Conservation (phyloP, 2,113 vertebrate genomes). For the Morone chrysops region DNA sequence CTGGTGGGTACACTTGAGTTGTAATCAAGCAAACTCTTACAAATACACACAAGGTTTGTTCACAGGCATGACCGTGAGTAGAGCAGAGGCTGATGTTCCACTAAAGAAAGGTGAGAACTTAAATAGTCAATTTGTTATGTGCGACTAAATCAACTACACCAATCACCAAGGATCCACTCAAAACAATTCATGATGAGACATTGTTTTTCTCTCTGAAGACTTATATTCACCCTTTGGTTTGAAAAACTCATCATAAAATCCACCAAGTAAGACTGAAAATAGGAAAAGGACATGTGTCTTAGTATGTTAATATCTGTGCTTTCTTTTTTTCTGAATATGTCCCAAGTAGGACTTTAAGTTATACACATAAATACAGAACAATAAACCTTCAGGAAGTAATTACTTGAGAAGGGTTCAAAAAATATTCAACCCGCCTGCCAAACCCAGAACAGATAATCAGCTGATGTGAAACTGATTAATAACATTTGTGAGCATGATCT, state of each 20-base stretch:
- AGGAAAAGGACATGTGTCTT: neutral
- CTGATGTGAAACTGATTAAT: neutral
- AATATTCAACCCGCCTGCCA: neutral
- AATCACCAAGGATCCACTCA: constrained; percentile 11
- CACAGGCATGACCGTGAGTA: neutral
- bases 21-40: constrained; percentile 12
- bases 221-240: neutral
- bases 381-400: neutral
- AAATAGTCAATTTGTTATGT: neutral
- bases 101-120: neutral
- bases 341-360: neutral
- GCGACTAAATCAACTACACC: neutral
- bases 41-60: constrained; percentile 19
- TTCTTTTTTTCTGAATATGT: neutral
- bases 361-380: neutral
- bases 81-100: constrained; percentile 3
- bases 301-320: neutral
- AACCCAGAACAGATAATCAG: neutral
- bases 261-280: neutral
- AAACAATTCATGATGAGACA: constrained; percentile 1
- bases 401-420: neutral
- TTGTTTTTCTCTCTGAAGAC: neutral
- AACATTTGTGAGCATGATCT: neutral
- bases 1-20: constrained; percentile 38
- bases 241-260: neutral